A percentile compares a stretch with the other conserved stretches of the same genome.
Conservation (phyloP, 2,113 vertebrate species). For the Phalacrocorax carbo region DNA sequence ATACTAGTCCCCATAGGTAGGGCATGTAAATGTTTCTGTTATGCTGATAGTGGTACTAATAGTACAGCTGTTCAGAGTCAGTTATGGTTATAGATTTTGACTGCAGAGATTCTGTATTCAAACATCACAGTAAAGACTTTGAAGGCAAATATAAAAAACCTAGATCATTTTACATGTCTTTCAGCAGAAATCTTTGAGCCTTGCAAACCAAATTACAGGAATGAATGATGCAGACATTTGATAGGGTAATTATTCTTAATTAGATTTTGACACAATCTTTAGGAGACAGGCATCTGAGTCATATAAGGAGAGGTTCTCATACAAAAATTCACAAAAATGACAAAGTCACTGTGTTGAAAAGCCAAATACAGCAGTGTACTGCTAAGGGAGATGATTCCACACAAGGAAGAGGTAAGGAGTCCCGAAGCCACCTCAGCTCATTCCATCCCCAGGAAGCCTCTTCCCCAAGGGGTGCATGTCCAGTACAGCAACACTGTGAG, state of each 20-base stretch:
- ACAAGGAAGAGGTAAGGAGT: not conserved
- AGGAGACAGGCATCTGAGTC: not conserved
- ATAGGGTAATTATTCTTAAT: conserved; percentile 19
- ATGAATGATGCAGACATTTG: not conserved
- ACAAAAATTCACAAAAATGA: not conserved
- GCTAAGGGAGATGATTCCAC: not conserved
- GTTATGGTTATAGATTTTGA: not conserved
- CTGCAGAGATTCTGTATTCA: not conserved
- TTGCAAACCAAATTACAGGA: not conserved
- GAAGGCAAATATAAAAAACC: not conserved
- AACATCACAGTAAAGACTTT: not conserved
- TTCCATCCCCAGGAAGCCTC: not conserved
- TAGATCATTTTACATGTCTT: not conserved
- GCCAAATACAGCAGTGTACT: not conserved
- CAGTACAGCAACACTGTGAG: not conserved
- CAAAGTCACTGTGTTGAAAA: not conserved
- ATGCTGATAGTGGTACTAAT: not conserved
- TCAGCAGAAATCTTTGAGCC: not conserved
- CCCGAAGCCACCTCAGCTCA: not conserved
- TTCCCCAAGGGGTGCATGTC: not conserved
- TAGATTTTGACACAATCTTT: not conserved
- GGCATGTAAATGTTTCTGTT: not conserved
- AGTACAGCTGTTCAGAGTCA: not conserved
- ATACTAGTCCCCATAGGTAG: not conserved
- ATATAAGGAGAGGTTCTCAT: not conserved